Conservation (phyloP, 2,797 vertebrate species). For the Malacoctenus gilli region DNA sequence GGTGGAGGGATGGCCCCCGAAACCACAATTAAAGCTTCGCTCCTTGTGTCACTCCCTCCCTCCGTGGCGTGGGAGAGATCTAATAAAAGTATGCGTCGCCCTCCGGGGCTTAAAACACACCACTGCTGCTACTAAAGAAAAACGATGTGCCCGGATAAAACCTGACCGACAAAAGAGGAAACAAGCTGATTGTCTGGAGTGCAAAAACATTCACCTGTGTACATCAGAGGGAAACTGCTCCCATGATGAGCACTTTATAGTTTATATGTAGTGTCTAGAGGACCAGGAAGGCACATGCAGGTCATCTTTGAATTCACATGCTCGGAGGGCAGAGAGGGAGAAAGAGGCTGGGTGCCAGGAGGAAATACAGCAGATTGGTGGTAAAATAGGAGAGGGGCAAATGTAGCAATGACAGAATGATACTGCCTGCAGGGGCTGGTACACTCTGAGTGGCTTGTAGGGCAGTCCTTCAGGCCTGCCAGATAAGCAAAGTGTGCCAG, state of each 20-base stretch:
- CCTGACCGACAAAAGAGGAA: slow-evolving; percentile 11
- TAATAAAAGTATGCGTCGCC: slow-evolving; percentile 59
- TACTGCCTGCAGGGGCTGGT: slow-evolving; percentile 34
- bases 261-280: too few species aligned
- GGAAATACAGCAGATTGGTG: slow-evolving; percentile 21
- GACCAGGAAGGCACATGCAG: slow-evolving; percentile 17
- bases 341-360: slow-evolving; percentile 1
- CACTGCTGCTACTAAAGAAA: slow-evolving; percentile 36
- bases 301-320: slow-evolving; percentile 20
- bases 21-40: slow-evolving; percentile 75
- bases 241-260: too few species aligned
- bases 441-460: slow-evolving; percentile 23
- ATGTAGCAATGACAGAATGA: slow-evolving; percentile 49
- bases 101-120: slow-evolving; percentile 64
- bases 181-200: slow-evolving; percentile 20
- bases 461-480: slow-evolving; percentile 20
- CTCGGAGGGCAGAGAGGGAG: slow-evolving; percentile 3
- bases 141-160: slow-evolving; percentile 30
- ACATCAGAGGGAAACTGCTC: slow-evolving; percentile 29
- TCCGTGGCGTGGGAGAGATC: slow-evolving; percentile 45
- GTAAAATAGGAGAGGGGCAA: slow-evolving; percentile 23
- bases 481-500: slow-evolving; percentile 40
- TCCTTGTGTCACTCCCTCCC: slow-evolving; percentile 40
- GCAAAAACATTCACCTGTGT: slow-evolving; percentile 43
- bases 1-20: slow-evolving; percentile 64